These are phyloP conservation scores for Alauda arvensis DNA, from an alignment of 2,797 vertebrate genomes.

Conservation along the genomic window DNA sequence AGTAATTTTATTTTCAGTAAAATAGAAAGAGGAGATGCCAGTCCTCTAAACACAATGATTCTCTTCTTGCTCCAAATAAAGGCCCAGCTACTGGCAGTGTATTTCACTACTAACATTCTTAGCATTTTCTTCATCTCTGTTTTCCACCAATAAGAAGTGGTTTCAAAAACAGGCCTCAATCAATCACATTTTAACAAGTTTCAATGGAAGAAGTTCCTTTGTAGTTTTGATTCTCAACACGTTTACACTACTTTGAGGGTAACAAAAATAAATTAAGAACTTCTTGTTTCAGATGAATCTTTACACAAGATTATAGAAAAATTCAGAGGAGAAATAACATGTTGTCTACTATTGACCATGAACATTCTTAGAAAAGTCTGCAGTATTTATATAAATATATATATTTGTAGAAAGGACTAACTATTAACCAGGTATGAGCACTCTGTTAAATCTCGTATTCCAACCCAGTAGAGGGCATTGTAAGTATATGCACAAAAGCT, in stretches of 20 bases:
- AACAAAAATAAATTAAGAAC: not conserved
- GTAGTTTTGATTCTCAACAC: not conserved
- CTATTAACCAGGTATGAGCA: not conserved
- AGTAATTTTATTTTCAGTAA: not conserved
- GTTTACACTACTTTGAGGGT: not conserved
- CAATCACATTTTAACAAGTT: not conserved
- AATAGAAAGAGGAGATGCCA: not conserved
- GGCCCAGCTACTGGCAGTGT: not conserved
- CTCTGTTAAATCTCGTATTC: not conserved
- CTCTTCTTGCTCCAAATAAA: not conserved
- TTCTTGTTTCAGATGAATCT: not conserved
- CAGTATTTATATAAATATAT: not conserved
- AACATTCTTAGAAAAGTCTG: not conserved
- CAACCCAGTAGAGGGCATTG: conserved; percentile 49
- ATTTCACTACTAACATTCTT: not conserved
- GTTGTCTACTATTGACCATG: not conserved
- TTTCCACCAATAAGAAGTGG: not conserved
- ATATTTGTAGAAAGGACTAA: not conserved
- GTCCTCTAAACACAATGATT: not conserved
- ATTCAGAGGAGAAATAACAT: not conserved
- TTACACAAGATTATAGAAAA: not conserved
- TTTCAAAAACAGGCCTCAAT: not conserved
- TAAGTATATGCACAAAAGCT: not conserved
- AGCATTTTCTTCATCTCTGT: not conserved
- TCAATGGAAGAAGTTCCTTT: not conserved